Evolutionary conservation across 2,888 invertebrate species (phyloP).

Genomic region (Hyposoter didymator): DNA sequence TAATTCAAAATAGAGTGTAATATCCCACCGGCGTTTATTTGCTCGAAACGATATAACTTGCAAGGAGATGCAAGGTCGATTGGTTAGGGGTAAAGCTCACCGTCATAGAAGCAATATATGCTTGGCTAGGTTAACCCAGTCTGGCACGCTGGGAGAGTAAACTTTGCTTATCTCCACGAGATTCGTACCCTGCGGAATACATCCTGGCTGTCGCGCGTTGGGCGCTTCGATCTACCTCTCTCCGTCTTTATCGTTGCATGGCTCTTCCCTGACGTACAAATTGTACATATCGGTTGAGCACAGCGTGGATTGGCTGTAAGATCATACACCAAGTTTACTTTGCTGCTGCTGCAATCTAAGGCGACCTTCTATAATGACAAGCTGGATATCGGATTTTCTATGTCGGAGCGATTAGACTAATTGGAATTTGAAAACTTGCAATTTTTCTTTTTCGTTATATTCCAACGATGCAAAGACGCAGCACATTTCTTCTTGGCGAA

Average conservation of each 20-base stretch:
- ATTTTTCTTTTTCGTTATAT: neutral
- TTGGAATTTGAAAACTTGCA: neutral
- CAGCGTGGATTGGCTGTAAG: neutral
- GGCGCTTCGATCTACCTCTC: constrained; percentile 42
- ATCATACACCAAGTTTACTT: constrained; percentile 7
- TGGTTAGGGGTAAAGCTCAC: constrained; percentile 4
- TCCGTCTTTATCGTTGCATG: constrained; percentile 8
- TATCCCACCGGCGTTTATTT: constrained; percentile 52
- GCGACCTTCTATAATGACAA: neutral
- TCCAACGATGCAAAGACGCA: neutral
- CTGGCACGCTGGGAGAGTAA: constrained; percentile 63
- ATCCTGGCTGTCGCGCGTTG: constrained; percentile 54
- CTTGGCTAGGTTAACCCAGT: constrained; percentile 29
- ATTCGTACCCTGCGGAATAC: constrained; percentile 55
- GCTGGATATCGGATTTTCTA: neutral
- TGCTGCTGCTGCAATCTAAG: neutral
- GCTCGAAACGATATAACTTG: constrained; percentile 33
- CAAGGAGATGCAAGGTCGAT: constrained; percentile 19
- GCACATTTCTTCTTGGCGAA: constrained; percentile 1
- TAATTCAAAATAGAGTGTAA: constrained; percentile 29
- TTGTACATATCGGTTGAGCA: constrained; percentile 39
- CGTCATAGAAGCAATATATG: constrained; percentile 12
- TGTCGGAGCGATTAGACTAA: neutral
- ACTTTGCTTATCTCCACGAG: constrained; percentile 67
- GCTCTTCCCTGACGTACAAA: constrained; percentile 41